Base-by-base conservation (phyloP, 2,113 vertebrate species). In the Polyodon spathula region DNA sequence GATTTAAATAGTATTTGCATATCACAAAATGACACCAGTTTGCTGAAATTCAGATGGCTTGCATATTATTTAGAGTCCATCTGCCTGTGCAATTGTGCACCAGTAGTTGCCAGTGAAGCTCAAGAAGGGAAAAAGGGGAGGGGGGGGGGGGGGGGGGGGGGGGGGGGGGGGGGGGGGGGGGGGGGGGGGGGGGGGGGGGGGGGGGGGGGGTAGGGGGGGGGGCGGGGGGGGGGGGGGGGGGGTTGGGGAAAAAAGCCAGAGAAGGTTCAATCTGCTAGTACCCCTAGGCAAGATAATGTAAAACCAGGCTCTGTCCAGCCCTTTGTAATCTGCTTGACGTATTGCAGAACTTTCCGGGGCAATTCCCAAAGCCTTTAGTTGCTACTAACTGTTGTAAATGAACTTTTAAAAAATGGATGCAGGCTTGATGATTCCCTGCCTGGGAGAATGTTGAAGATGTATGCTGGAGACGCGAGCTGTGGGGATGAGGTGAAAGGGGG, bases 1-100 rank as follows among this genome's bases (percentile, higher is more conserved):
- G 66, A 77, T 74, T 67, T 66, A 73, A 72, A 73, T 74, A 64
- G 67, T 63, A 75, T 77, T 78, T 62, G 66, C 74, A 74, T 77
- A 71, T 81, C 71, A 69, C 64, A 73, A 68, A 69, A 67, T 70
- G 68, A 78, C 71, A 78, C 70, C 73, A 71, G 72, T 64, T 71
- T 75, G 64, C 63, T 61, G 74, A 67, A 77, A 78, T 68, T 80
- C 76, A 71, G 69, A 73, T 60, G 59, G 46, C 56, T 67, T 58
- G 67, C 58, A 42, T 65, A 60, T 65, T 54, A 59, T 63, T 46
- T 61, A 67, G 63, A 54, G 55, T 63, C 66, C 72, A 72, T 75
- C 65, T 74, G 77, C 64, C 58, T 54, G 59, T 38, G 56, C 65
- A 62, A 63, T 50, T 66, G 68, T 58, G 65, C 62, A 14, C 50